Conservation (phyloP, 2,797 vertebrate species). For the Delichon dasypus region DNA sequence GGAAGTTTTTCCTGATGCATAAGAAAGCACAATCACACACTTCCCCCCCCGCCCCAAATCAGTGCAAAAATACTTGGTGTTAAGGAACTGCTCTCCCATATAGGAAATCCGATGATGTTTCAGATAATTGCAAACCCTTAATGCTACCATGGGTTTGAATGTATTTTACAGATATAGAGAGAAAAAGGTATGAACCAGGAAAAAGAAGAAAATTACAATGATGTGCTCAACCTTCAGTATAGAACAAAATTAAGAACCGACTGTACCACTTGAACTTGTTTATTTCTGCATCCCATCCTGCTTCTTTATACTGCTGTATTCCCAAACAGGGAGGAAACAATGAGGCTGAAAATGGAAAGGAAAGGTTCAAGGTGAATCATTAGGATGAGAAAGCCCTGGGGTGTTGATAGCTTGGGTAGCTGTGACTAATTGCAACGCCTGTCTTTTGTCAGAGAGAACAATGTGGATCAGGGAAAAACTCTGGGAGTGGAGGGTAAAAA, state of each 20-base stretch:
- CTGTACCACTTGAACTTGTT: background rate
- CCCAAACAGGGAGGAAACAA: background rate
- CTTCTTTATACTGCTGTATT: background rate
- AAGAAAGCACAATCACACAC: fast-evolving
- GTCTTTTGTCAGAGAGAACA: background rate
- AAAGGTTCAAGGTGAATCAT: conserved; percentile 13
- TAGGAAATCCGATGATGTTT: background rate
- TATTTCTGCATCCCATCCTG: background rate
- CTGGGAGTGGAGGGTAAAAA: background rate
- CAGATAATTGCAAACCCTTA: background rate
- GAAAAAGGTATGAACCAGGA: background rate
- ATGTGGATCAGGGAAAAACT: background rate
- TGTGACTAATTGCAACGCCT: background rate
- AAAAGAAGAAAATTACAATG: background rate
- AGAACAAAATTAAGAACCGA: background rate
- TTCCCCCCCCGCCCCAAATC: background rate
- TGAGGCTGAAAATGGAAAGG: background rate
- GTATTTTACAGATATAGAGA: background rate
- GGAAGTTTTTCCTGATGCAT: background rate
- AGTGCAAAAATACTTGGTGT: background rate
- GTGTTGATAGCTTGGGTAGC: background rate
- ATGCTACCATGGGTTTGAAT: background rate
- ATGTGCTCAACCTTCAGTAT: background rate
- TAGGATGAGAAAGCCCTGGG: background rate
- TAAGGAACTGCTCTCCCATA: background rate